phyloP scores from a whole-genome alignment of 2,888 invertebrate species.

The Megalurothrips usitatus region DNA sequence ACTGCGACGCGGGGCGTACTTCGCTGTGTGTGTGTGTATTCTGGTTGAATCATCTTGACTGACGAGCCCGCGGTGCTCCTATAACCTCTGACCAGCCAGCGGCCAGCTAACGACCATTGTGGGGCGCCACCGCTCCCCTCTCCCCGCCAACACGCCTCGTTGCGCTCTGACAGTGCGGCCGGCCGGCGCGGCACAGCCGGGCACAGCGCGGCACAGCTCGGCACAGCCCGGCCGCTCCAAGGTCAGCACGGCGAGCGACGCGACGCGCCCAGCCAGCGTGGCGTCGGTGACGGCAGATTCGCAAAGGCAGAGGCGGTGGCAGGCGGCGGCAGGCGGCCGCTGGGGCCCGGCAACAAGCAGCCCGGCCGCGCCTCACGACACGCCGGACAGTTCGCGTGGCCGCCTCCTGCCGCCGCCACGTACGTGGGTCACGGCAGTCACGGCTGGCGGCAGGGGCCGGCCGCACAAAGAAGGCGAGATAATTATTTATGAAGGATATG shows the following conservation, averaged over 20 bases:
- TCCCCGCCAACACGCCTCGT: too few species aligned
- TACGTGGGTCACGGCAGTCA: neutral
- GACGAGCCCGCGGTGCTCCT: neutral
- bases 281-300: slow-evolving; percentile 10
- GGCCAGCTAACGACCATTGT: too few species aligned
- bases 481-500: slow-evolving; percentile 8
- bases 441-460: neutral
- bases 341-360: neutral
- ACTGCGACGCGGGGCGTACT: neutral
- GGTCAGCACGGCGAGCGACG: neutral
- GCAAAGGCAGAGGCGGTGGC: slow-evolving; percentile 8
- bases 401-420: too few species aligned
- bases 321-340: neutral
- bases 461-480: neutral
- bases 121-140: too few species aligned
- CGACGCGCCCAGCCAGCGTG: slow-evolving; percentile 13
- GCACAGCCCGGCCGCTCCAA: neutral
- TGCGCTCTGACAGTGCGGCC: too few species aligned
- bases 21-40: neutral
- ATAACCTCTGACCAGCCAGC: too few species aligned
- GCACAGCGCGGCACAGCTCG: too few species aligned
- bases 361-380: neutral
- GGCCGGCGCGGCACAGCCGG: too few species aligned
- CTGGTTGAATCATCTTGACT: neutral
- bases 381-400: too few species aligned